Evolutionary conservation across 2,113 vertebrate species (phyloP), one percentile per base, ranked within the genome.

Genomic region (Redunca redunca): DNA sequence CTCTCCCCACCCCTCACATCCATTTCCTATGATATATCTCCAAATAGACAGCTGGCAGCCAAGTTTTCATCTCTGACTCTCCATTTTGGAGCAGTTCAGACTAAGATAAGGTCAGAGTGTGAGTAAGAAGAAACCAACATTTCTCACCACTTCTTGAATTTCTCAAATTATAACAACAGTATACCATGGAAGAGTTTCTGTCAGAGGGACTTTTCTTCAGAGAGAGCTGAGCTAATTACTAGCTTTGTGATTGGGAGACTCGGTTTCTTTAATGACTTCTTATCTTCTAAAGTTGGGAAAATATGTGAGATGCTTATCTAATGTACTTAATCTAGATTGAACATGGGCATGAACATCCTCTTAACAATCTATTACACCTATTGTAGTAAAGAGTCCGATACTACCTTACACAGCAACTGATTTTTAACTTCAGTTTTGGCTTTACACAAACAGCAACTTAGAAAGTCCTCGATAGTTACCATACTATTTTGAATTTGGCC

Each of bases 131-230:
- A 52, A 86, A 43, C 5, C 5, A 60, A 36, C 11, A 17, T 46
- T 96, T 96, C 78, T 78, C 9, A 82, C 50, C n/a, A 71, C 36
- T 67, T 64, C 3, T 43, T 58, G 33, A 71, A 83, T 93, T 94
- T 96, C 58, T 93, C 52, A 86, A 80, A 52, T 60, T 43, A 25
- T 48, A 96, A 50, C 36, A 50, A 40, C 2, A 43, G 9, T 30
- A 26, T 43, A 36, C 19, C 9, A n/a, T 33, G 33, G 19, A 26
- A 28, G 60, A 26, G 14, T 91, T 43, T 30, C 23, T 50, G n/a
- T 48, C n/a, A 53, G 46, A 85, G 36, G 84, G 62, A 62, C 9
- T 33, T 96, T 28, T 77, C 43, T 74, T 25, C 36, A 40, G 67
- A 6, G n/a, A 71, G 36, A 40, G 67, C 10, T 40, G 26, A 62